phyloP scores from a whole-genome alignment of 2,888 invertebrate species.

The Ochropleura plecta region DNA sequence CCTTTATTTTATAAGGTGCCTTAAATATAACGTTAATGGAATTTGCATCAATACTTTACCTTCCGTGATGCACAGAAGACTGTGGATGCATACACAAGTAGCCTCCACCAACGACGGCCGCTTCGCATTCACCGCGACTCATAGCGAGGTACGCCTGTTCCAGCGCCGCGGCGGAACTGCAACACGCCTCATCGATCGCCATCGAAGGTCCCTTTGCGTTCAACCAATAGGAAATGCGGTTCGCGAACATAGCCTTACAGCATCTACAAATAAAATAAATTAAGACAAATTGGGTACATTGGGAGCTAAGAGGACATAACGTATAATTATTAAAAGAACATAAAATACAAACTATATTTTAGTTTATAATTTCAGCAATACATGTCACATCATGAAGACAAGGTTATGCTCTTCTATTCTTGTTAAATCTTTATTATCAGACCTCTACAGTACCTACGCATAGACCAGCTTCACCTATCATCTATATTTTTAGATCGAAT shows the following conservation, averaged over 20 bases:
- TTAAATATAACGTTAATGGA: background rate
- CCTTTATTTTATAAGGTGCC: too few species aligned
- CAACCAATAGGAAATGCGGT: conserved; percentile 84
- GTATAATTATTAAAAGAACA: too few species aligned
- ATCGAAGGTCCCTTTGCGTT: conserved; percentile 83
- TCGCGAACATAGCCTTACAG: conserved; percentile 82
- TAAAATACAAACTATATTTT: too few species aligned
- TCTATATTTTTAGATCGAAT: background rate
- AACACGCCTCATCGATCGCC: conserved; percentile 78
- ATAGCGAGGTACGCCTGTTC: conserved; percentile 79
- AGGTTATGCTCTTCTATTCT: too few species aligned
- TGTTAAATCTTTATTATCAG: too few species aligned
- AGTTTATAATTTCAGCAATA: too few species aligned
- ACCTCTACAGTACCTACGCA: too few species aligned
- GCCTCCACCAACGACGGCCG: conserved; percentile 91
- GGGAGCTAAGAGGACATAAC: too few species aligned
- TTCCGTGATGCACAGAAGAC: conserved; percentile 77
- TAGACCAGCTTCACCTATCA: background rate
- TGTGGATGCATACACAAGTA: conserved; percentile 91
- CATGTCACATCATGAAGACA: too few species aligned
- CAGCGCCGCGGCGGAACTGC: conserved; percentile 77
- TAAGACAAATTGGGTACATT: background rate
- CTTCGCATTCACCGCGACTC: conserved; percentile 78
- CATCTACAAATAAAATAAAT: conserved; percentile 69
- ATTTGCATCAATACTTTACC: conserved; percentile 66